These are phyloP conservation scores for Epirrhoe tristata DNA, from an alignment of 2,888 invertebrate species.

Conservation along the genomic window DNA sequence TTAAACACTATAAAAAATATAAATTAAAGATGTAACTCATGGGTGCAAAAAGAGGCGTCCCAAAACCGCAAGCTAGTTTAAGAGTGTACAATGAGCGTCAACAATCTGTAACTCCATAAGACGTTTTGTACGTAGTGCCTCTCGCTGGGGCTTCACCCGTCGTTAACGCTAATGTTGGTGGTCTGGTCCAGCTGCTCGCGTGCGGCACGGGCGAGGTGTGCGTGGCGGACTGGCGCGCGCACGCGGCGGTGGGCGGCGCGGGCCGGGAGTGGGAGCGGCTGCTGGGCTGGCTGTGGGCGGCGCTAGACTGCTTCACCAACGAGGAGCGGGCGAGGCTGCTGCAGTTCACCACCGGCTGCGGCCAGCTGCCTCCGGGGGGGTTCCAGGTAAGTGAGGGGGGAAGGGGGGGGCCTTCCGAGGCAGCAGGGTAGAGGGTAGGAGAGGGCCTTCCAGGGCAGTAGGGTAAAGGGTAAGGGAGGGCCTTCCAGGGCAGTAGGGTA, in stretches of 20 bases:
- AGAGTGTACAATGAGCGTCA: too few relatives aligned
- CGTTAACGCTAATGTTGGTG: slow-evolving; percentile 91
- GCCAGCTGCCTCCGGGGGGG: slow-evolving; percentile 93
- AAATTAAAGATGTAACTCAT: too few relatives aligned
- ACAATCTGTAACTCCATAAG: too few relatives aligned
- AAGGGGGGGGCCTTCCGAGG: neutral
- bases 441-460: too few relatives aligned
- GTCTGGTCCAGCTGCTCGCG: slow-evolving; percentile 92
- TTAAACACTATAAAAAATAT: too few relatives aligned
- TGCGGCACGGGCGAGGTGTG: slow-evolving; percentile 98
- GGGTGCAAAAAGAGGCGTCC: too few relatives aligned
- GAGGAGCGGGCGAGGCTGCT: slow-evolving; percentile 96
- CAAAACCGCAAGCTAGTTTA: too few relatives aligned
- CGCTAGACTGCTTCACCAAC: slow-evolving; percentile 94
- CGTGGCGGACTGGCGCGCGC: slow-evolving; percentile 95
- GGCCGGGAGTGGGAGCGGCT: slow-evolving; percentile 93
- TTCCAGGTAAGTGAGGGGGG: slow-evolving; percentile 82
- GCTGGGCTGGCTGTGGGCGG: slow-evolving; percentile 83
- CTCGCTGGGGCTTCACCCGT: too few relatives aligned
- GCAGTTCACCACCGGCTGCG: slow-evolving; percentile 97
- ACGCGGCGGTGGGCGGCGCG: slow-evolving; percentile 94
- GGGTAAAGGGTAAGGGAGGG: too few relatives aligned
- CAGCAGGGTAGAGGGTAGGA: too few relatives aligned
- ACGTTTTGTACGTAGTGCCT: too few relatives aligned
- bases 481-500: too few relatives aligned